Base-by-base conservation (phyloP, 2,888 invertebrate genomes). In the Pristionchus japonicus region DNA sequence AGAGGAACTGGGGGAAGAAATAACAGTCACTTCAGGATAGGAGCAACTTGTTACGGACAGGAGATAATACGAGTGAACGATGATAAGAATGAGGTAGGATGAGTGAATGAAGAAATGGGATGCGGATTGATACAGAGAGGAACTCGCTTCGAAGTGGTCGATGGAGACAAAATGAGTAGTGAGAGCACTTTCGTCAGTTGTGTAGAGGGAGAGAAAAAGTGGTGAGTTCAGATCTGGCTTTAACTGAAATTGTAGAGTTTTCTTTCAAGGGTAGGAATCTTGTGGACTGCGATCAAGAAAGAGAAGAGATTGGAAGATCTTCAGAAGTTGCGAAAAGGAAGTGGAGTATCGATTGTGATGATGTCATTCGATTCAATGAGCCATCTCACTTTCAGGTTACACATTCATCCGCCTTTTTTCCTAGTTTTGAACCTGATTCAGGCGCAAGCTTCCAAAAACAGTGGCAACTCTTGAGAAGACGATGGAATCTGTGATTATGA, bases 301-400 rank as follows among this genome's bases (percentile, higher is more conserved):
- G 61, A 61, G 23, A 61, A 61, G 61, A 61, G 61, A 11, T 61
- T 61, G 61, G 23, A 61, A 61, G 27, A 61, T 27, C 61, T 61
- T 27, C n/a, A 13, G 23, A 61, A 61, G 27, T 61, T 61, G 61
- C n/a, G n/a, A n/a, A 11, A 61, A 27, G 27, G 27, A 61, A 61
- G 27, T 61, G 61, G 61, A 61, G 23, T 61, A 1, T 61, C 61
- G 11, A 7, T 61, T 27, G 61, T 61, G 61, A 27, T 61, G 11
- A 61, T 61, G 61, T 61, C 61, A 61, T 61, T 61, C 61, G 61
- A 61, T 61, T 61, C 61, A 27, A 61, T 61, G 61, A 61, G 61
- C 23, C 61, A 61, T 61, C 27, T 27, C 11, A 61, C 61, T 27
- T 61, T 61, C 27, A 61, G 61, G 61, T 61, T n/a, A n/a, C n/a